A percentile compares a stretch with the other conserved stretches of the same genome.
Evolutionary conservation across 2,888 invertebrate genomes (phyloP).

Genomic region (Ophraella communa): DNA sequence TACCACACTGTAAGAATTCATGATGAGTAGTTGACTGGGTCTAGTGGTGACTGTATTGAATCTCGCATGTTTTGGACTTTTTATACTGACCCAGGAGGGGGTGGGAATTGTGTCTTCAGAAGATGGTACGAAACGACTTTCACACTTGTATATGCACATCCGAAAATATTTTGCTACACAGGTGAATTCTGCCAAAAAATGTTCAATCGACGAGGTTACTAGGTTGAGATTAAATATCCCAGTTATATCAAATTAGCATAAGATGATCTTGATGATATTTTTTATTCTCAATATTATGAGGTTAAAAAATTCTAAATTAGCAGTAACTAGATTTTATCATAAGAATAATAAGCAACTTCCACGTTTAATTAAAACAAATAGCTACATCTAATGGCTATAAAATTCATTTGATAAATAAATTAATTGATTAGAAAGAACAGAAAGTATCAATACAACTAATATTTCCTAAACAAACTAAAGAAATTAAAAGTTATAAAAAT

Average conservation of each 20-base stretch:
- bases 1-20: slow-evolving; percentile 62
- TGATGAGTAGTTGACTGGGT: slow-evolving; percentile 59
- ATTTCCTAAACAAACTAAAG: too few species aligned
- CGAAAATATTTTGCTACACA: slow-evolving; percentile 18
- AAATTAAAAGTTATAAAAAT: too few species aligned
- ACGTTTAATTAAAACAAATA: too few species aligned
- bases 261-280: not conserved
- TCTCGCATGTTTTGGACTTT: slow-evolving; percentile 48
- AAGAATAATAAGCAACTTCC: too few species aligned
- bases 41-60: slow-evolving; percentile 58
- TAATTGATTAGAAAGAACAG: too few species aligned
- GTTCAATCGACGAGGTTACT: slow-evolving; percentile 35
- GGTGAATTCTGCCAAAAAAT: slow-evolving; percentile 38
- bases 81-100: slow-evolving; percentile 53
- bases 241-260: not conserved
- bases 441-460: too few species aligned
- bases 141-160: slow-evolving; percentile 33
- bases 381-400: too few species aligned
- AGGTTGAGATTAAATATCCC: slow-evolving; percentile 20
- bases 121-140: slow-evolving; percentile 42
- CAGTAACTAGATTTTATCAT: too few species aligned
- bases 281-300: too few species aligned
- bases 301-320: too few species aligned
- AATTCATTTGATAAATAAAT: too few species aligned
- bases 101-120: slow-evolving; percentile 53